A percentile compares a stretch with the other conserved stretches of the same genome.
phyloP scores from a whole-genome alignment of 2,797 vertebrate species.

The Ambastaia sidthimunki region DNA sequence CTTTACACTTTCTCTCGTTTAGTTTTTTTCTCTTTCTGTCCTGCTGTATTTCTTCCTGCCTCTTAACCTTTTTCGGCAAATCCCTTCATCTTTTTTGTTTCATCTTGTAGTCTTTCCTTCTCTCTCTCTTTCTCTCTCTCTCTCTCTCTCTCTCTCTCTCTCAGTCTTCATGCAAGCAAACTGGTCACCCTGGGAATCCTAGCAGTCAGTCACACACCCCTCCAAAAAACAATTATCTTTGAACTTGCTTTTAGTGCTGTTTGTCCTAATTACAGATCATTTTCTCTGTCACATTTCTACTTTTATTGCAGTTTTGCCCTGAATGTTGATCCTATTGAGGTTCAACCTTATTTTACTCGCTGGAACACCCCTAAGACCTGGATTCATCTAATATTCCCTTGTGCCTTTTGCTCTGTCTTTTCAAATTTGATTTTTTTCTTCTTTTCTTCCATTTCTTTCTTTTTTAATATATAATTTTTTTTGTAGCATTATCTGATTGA shows the following conservation, averaged over 20 bases:
- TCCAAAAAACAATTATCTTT: constrained; percentile 72
- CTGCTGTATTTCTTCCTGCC: constrained; percentile 43
- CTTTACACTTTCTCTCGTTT: constrained; percentile 14
- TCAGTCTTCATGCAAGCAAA: constrained; percentile 54
- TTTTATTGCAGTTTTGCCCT: constrained; percentile 70
- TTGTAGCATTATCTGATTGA: constrained; percentile 70
- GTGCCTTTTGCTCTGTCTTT: constrained; percentile 54
- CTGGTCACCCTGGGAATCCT: constrained; percentile 71
- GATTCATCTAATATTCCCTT: constrained; percentile 68
- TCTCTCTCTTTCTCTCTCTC: constrained; percentile 44
- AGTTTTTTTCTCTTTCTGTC: constrained; percentile 15
- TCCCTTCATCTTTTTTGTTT: constrained; percentile 39
- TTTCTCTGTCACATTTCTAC: constrained; percentile 67
- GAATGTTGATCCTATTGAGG: constrained; percentile 73
- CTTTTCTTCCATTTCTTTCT: constrained; percentile 49
- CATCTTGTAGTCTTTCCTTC: constrained; percentile 35
- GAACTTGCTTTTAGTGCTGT: constrained; percentile 80
- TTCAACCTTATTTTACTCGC: constrained; percentile 71
- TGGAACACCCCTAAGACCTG: constrained; percentile 71
- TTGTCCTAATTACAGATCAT: constrained; percentile 76
- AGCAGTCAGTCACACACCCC: constrained; percentile 71
- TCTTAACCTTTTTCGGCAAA: constrained; percentile 41
- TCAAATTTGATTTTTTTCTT: constrained; percentile 53
- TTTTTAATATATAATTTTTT: constrained; percentile 64
- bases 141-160: constrained; percentile 40